Percentiles rank a stretch among this genome's conserved stretches.
These are phyloP conservation scores for Orthosia gracilis DNA, from an alignment of 2,888 invertebrate genomes.

Conservation along the genomic window DNA sequence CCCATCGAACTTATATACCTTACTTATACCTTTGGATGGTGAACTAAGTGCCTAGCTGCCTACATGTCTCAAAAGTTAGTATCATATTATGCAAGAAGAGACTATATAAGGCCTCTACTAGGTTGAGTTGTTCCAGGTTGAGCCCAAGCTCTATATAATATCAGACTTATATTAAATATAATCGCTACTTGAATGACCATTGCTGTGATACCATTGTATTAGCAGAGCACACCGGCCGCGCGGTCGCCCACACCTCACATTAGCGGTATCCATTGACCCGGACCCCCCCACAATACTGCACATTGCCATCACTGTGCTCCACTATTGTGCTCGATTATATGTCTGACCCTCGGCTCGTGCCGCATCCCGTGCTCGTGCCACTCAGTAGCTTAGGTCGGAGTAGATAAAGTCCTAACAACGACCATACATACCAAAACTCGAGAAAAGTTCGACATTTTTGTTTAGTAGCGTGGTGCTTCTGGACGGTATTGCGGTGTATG, in stretches of 20 bases:
- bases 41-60: too few relatives aligned
- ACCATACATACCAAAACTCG: background rate
- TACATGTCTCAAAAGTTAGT: too few relatives aligned
- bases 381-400: background rate
- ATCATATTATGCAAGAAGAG: too few relatives aligned
- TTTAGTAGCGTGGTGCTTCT: constrained; percentile 3
- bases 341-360: constrained; percentile 24
- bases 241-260: background rate
- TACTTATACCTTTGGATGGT: too few relatives aligned
- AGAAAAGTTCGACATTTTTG: background rate
- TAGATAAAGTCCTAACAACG: constrained; percentile 12
- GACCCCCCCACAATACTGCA: background rate
- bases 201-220: too few relatives aligned
- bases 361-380: background rate
- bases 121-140: background rate
- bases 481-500: background rate
- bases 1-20: too few relatives aligned
- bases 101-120: too few relatives aligned
- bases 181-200: background rate
- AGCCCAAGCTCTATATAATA: background rate
- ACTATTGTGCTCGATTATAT: background rate
- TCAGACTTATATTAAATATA: background rate
- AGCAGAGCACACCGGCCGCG: background rate
- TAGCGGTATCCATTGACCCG: background rate
- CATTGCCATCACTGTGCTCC: background rate